Evolutionary conservation across 2,888 invertebrate species (phyloP), one percentile per base, ranked within the genome.

Genomic region (Macropis europaea): DNA sequence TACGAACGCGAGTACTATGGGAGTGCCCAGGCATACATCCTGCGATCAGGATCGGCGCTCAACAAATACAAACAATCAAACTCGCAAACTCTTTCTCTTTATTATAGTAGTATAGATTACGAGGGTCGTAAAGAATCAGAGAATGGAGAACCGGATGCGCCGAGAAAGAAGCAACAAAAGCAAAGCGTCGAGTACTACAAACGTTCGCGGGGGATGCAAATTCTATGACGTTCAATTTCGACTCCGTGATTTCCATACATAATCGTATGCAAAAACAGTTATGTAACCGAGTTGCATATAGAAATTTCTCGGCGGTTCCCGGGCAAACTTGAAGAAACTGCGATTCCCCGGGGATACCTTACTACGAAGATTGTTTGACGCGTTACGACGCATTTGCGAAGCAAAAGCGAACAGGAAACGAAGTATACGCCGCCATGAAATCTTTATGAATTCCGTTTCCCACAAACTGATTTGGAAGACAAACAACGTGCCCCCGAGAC

Each of bases 241-340:
- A 11, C 11, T 11, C 2, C 11, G 15, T 7, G 1, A 26, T 32
- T 45, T 50, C 13, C 47, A 36, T 22, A 11, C 26, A 17, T 53
- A 62, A 62, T 53, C 22, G 38, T 45, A 62, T 53, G 52, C 53
- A 53, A 47, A 47, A 62, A 62, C 36, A n/a, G 13, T 43, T 26
- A 40, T 26, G 52, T 19, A 40, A 52, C 17, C 26, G 36, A 53
- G 26, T 62, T 53, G 26, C 62, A 13, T 36, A 22, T 19, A 62
- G 19, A 62, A 62, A 62, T 54, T 32, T 38, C 38, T n/a, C n/a
- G n/a, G n/a, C 13, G 13, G 2, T 1, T 38, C 38, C 11, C 2
- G 30, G 13, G n/a, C 2, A n/a, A 38, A 45, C 34, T 54, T 53
- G 13, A n/a, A 32, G 62, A 26, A 36, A 54, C 13, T 13, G 9